phyloP scores from a whole-genome alignment of 30 jellyfish, hydroid and myxozoan species.

The Aurelia sp. region DNA sequence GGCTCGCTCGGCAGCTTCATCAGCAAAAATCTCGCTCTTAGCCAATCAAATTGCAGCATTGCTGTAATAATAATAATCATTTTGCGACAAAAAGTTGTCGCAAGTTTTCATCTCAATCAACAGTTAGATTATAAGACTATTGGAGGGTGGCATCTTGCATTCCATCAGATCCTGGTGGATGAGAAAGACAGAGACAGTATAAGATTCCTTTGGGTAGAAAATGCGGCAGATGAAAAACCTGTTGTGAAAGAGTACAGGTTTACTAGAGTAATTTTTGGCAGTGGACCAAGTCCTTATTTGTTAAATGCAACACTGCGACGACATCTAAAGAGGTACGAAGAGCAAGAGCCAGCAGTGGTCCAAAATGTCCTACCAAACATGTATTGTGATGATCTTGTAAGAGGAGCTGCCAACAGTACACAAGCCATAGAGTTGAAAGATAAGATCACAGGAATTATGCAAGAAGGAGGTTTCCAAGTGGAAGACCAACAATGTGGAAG shows the following conservation, averaged over 20 bases:
- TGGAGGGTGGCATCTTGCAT: too few species aligned
- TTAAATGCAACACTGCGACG: slow-evolving; percentile 32
- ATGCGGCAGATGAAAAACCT: slow-evolving; percentile 19
- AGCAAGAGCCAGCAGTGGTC: slow-evolving; percentile 33
- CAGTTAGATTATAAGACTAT: too few species aligned
- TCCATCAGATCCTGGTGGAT: slow-evolving; percentile 46
- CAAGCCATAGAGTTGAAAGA: not conserved
- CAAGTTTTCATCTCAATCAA: too few species aligned
- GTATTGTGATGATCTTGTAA: slow-evolving; percentile 51
- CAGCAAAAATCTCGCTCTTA: too few species aligned
- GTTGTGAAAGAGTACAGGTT: slow-evolving; percentile 45
- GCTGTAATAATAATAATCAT: too few species aligned
- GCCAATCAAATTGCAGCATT: too few species aligned
- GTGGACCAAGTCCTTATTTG: slow-evolving; percentile 54
- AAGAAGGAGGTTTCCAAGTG: too few species aligned
- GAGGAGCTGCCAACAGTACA: slow-evolving; percentile 46
- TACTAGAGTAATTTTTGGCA: slow-evolving; percentile 35
- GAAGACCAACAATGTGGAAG: too few species aligned
- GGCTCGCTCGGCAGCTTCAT: too few species aligned
- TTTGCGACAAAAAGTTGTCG: too few species aligned
- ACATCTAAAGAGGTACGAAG: slow-evolving; percentile 56
- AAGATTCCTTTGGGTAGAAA: slow-evolving; percentile 35
- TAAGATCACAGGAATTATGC: too few species aligned
- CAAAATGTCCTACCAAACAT: slow-evolving; percentile 32
- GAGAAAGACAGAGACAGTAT: slow-evolving; percentile 58